Base-by-base conservation (phyloP, 2,797 vertebrate species). In the Dipus sagitta region DNA sequence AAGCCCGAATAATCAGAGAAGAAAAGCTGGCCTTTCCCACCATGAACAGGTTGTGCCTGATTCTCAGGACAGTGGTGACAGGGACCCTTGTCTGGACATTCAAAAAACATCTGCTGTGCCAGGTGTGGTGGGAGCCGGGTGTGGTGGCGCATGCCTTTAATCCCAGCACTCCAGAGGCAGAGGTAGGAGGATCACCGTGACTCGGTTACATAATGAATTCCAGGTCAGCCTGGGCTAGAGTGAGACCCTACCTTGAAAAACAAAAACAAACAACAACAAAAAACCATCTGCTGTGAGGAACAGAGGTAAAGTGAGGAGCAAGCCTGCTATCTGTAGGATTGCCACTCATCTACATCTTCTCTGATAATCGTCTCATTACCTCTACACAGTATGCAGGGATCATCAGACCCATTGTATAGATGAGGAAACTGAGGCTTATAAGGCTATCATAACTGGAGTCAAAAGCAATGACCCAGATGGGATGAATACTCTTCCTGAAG, bases 1-100 rank as follows among this genome's bases (percentile, higher is more conserved):
- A 90, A 92, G 85, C 20, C 64, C 86, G 62, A 15, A 42, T 78
- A 86, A 84, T 82, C 87, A n/a, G 38, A 94, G 32, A 93, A 92
- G 88, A 86, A 71, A 76, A 68, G 54, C 75, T 93, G 91, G 81
- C 81, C 84, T 70, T 80, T 70, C 12, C 32, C 60, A 34, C 23
- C 83, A 42, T 65, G 64, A 24, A 34, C 2, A 60, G 1, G 6
- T 34, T 81, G 34, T 18, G 0, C 20, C 70, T 89, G 75, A 88
- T 81, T 91, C 15, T 67, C 58, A 17, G 78, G 23, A 76, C 23
- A 12, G 9, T 1, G 2, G 86, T 47, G 65, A 64, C 52, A 60
- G 68, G 32, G 58, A 32, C 32, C 64, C 47, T 26, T 72, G 68
- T n/a, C 34, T 60, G 88, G 18, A 64, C 64, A n/a, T 75, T 81